A percentile compares a stretch with the other conserved stretches of the same genome.
Conservation (phyloP, 2,797 vertebrate species). For the Siniperca scherzeri region DNA sequence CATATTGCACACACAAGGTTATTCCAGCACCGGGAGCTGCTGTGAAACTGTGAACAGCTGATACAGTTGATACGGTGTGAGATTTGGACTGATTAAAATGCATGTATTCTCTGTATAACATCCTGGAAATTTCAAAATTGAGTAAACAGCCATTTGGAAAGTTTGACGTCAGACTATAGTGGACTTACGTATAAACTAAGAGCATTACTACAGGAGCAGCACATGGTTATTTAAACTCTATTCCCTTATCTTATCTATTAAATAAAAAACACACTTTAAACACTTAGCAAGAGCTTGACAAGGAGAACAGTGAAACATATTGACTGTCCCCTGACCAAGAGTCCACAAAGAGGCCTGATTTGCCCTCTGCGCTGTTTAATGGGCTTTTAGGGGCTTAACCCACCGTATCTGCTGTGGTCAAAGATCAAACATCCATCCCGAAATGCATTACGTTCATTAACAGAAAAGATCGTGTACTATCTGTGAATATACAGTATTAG, state of each 20-base stretch:
- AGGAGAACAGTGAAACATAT: constrained; percentile 48
- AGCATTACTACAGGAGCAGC: constrained; percentile 6
- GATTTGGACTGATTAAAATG: constrained; percentile 45
- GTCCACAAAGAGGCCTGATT: constrained; percentile 28
- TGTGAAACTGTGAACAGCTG: constrained; percentile 57
- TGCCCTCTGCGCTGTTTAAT: constrained; percentile 44
- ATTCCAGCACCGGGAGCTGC: constrained; percentile 37
- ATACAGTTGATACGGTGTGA: constrained; percentile 33
- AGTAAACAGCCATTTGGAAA: constrained; percentile 55
- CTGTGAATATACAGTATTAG: constrained; percentile 26
- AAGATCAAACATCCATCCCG: constrained; percentile 42
- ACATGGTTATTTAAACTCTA: constrained; percentile 40
- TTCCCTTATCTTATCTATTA: constrained; percentile 59
- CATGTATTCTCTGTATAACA: constrained; percentile 36
- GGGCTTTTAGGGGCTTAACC: constrained; percentile 49
- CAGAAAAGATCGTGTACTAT: constrained; percentile 5
- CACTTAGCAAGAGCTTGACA: constrained; percentile 41
- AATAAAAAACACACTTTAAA: constrained; percentile 49
- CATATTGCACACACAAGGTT: constrained; percentile 49
- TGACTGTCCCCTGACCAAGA: constrained; percentile 46
- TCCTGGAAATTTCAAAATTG: constrained; percentile 44
- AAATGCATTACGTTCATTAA: constrained; percentile 50
- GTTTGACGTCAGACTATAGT: constrained; percentile 26
- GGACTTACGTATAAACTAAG: constrained; percentile 4
- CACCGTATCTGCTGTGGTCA: constrained; percentile 25